Evolutionary conservation across 1,140 invertebrate genomes (phyloP).

Genomic region (Lethocerus indicus): DNA sequence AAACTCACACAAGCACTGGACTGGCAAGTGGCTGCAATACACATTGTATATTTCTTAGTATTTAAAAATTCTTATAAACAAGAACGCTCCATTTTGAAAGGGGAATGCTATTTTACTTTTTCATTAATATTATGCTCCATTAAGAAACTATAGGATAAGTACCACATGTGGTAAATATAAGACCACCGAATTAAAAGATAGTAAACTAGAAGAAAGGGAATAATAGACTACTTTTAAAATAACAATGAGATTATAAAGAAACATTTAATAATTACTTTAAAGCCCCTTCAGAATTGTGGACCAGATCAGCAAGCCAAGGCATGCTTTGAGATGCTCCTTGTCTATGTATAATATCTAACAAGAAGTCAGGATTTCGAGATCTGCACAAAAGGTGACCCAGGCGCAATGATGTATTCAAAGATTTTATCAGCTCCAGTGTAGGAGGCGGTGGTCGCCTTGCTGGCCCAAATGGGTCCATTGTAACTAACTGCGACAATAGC

Average conservation of each 20-base stretch:
- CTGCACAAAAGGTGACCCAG: conserved; percentile 82
- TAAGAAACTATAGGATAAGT: no score
- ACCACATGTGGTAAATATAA: no score
- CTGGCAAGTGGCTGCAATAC: conserved; percentile 57
- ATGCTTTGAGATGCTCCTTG: conserved; percentile 77
- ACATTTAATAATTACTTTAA: conserved; percentile 30
- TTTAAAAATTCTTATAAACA: no score
- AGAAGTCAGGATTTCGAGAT: conserved; percentile 76
- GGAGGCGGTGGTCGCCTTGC: conserved; percentile 58
- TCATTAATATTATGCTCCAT: no score
- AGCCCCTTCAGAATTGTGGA: conserved; percentile 81
- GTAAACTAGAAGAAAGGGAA: no score
- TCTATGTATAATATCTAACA: conserved; percentile 82
- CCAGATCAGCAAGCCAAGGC: conserved; percentile 91
- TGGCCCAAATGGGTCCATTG: conserved; percentile 68
- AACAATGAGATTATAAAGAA: no score
- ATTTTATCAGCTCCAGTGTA: conserved; percentile 65
- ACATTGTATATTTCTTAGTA: no score
- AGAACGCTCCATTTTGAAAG: conserved; percentile 2
- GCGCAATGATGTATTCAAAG: conserved; percentile 56
- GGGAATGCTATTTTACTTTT: background rate
- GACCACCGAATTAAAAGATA: no score
- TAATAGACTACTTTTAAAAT: no score
- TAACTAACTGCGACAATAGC: conserved; percentile 60
- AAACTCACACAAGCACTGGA: conserved; percentile 93